Evolutionary conservation across 1,140 invertebrate genomes (phyloP).

Genomic region (Nymphalis io): DNA sequence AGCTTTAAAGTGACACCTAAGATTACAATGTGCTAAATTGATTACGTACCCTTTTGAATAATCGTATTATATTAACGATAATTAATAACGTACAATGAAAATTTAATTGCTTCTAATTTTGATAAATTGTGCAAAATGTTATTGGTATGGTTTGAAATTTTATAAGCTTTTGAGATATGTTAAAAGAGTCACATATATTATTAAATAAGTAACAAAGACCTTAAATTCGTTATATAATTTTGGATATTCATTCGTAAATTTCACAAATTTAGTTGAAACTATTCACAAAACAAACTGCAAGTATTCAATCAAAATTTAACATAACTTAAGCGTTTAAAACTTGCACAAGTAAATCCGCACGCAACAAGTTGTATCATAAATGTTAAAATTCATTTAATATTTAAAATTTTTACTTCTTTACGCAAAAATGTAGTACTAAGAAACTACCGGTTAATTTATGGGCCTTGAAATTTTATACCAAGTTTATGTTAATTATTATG

Average conservation of each 20-base stretch:
- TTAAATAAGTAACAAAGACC: too few relatives aligned
- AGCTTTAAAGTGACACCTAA: background rate
- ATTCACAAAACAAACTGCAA: too few relatives aligned
- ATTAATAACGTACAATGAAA: background rate
- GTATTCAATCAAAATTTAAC: too few relatives aligned
- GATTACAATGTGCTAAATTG: background rate
- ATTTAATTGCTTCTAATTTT: background rate
- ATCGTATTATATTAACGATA: background rate
- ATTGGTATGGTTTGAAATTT: too few relatives aligned
- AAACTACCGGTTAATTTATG: conserved; percentile 7
- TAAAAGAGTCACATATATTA: too few relatives aligned
- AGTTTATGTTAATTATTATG: background rate
- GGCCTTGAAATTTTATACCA: conserved; percentile 8
- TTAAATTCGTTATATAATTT: too few relatives aligned
- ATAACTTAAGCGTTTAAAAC: background rate
- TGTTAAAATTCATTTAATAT: background rate
- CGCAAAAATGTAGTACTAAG: background rate
- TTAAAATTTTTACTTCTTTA: background rate
- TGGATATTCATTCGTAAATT: too few relatives aligned
- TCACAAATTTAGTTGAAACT: too few relatives aligned
- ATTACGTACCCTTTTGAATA: background rate
- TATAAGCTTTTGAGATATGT: too few relatives aligned
- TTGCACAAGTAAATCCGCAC: background rate
- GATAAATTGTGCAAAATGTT: too few relatives aligned
- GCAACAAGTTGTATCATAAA: background rate